Percentiles rank a stretch among this genome's conserved stretches.
Conservation (phyloP, 2,113 vertebrate genomes). For the Morone saxatilis region DNA sequence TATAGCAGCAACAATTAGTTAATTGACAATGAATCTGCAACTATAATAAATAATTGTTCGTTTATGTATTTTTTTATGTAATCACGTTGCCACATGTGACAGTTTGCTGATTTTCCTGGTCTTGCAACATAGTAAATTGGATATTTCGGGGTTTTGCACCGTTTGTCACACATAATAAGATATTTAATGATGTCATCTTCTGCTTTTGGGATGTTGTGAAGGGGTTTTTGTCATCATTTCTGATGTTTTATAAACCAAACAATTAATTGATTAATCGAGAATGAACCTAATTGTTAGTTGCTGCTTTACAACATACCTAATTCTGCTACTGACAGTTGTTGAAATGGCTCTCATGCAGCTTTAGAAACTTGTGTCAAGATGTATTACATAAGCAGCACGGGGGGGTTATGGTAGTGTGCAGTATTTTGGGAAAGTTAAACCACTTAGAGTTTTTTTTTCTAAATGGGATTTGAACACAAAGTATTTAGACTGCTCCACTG, state of each 20-base stretch:
- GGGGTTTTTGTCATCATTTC: not conserved
- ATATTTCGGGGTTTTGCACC: too few relatives aligned
- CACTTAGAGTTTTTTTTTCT: conserved; percentile 21
- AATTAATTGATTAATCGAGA: not conserved
- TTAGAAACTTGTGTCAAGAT: not conserved
- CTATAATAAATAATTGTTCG: too few relatives aligned
- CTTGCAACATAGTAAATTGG: too few relatives aligned
- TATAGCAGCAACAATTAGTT: not conserved
- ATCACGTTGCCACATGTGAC: too few relatives aligned
- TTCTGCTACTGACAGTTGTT: not conserved
- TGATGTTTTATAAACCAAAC: not conserved
- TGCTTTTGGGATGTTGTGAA: not conserved
- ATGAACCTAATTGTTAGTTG: not conserved
- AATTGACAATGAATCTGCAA: not conserved
- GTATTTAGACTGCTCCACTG: conserved; percentile 31
- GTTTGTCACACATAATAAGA: not conserved
- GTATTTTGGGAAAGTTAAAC: conserved; percentile 43
- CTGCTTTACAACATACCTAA: not conserved
- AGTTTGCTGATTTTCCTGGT: not conserved
- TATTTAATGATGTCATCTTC: not conserved
- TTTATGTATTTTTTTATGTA: too few relatives aligned
- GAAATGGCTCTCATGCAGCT: not conserved
- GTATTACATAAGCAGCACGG: conserved; percentile 40
- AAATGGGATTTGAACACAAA: conserved; percentile 41
- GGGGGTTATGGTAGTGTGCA: not conserved